A percentile compares a stretch with the other conserved stretches of the same genome.
These are phyloP conservation scores for Leptobrachium leishanense DNA, from an alignment of 2,113 vertebrate species.

Conservation along the genomic window DNA sequence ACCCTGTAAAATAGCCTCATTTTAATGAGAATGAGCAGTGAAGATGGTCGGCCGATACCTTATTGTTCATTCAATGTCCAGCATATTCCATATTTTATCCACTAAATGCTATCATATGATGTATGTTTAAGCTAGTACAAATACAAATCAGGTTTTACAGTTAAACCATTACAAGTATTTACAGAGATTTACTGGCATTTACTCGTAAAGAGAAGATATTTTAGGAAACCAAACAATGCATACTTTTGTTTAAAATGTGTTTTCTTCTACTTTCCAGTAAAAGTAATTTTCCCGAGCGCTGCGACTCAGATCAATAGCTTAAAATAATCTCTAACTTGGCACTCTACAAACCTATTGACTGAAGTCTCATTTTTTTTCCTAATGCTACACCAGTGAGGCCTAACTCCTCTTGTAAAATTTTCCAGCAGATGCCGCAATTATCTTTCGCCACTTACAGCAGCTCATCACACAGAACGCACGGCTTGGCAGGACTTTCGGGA, in stretches of 20 bases:
- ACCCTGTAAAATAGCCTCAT: no score
- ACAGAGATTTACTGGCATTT: no score
- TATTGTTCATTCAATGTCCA: no score
- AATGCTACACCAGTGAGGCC: slow-evolving; percentile 55
- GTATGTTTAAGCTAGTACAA: no score
- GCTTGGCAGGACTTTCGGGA: slow-evolving; percentile 39
- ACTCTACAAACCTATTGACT: slow-evolving; percentile 50
- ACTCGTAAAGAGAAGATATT: background rate
- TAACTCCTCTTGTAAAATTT: slow-evolving; percentile 52
- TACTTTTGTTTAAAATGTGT: background rate
- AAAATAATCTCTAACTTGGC: slow-evolving; percentile 52
- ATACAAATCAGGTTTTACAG: no score
- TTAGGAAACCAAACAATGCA: background rate
- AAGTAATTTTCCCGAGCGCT: slow-evolving; percentile 49
- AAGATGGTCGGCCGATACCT: no score
- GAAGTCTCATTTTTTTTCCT: slow-evolving; percentile 51
- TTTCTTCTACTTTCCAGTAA: slow-evolving; percentile 42
- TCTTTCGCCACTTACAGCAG: slow-evolving; percentile 52
- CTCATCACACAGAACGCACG: slow-evolving; percentile 51
- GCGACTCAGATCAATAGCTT: slow-evolving; percentile 51
- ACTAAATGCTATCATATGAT: no score
- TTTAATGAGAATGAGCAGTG: no score
- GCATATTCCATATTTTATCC: no score
- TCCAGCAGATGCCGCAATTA: slow-evolving; percentile 56
- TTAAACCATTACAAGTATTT: no score